Base-by-base conservation (phyloP, 2,888 invertebrate species). In the Quadriops clusia region DNA sequence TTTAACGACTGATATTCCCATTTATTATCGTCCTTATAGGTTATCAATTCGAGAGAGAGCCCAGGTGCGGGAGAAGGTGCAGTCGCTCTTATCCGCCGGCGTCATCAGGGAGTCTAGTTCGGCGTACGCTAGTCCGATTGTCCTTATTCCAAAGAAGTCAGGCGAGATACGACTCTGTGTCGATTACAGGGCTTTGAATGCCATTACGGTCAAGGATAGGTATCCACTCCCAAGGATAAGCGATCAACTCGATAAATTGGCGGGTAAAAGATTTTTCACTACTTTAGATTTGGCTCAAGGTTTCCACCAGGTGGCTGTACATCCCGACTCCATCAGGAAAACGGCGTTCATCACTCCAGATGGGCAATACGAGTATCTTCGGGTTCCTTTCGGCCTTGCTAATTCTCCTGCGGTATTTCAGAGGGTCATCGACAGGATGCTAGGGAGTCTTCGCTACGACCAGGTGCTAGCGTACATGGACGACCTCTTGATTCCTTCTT, bases 341-440 rank as follows among this genome's bases (percentile, higher is more conserved):
- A 56, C 50, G 1, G 53, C 49, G 3, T 49, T 51, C 25, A 39
- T 45, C 3, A 55, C 49, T 4, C 50, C 48, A 1, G 52, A 52
- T 22, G 51, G 52, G 22, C 40, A 53, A 4, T 56, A 43, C 30
- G 49, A 56, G 37, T 52, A 49, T 27, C 24, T 45, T 3, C 32
- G 43, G 1, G 46, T 55, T 40, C 49, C 50, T 3, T 59, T 56
- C 36, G 54, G 54, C 3, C 37, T 56, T 9, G 35, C 46, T 3
- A 55, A 54, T 28, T 47, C 53, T 1, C 50, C 51, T n/a, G 38
- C 39, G 14, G 41, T 44, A 10, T 44, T 43, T 34, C 40, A 43
- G 26, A 12, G 39, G 10, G 28, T 29, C 3, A 33, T 42, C 5
- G 37, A 40, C 22, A 25, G 34, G 20, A 23, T 40, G 8, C 12